Base-by-base conservation (phyloP, 2,113 vertebrate genomes). In the Austrofundulus limnaeus region DNA sequence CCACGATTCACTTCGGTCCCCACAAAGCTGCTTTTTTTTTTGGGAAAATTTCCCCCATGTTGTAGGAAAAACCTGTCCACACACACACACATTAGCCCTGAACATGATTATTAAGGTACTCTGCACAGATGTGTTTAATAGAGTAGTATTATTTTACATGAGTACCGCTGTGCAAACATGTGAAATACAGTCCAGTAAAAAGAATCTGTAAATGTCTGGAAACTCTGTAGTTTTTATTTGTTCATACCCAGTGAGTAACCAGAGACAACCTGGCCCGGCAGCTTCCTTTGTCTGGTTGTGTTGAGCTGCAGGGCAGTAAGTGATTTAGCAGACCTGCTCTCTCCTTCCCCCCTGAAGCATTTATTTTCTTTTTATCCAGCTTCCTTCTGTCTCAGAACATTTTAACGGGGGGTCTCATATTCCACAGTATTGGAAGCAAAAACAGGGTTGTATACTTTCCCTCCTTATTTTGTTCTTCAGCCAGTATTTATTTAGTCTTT, bases 351-450 rank as follows among this genome's bases (percentile, higher is more conserved):
- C n/a, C 41, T 19, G 28, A 23, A 54, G 25, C 34, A 47, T 68
- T 57, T 50, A 53, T 57, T 68, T 48, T 71, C 28, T 66, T 38
- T 15, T 45, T 49, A 15, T 14, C 23, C 55, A 38, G 39, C 46
- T 12, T 31, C 54, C 34, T 31, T 47, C 45, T 20, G 9, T 68
- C 2, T 53, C 70, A 54, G 13, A 21, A 11, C 2, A 41, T 16
- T 63, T 72, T 61, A 67, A 71, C 19, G 37, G 37, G 58, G 42
- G 20, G 47, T 66, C 63, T 85, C 80, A 54, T 61, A 48, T 82
- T 80, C 63, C 66, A 68, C 70, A 51, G 62, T 66, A 77, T 73
- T 59, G 77, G 73, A 53, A 57, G 70, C 38, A 13, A 34, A 46
- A 38, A 13, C 17, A 41, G 43, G 45, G 37, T 53, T 31, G 60